Percentiles rank a stretch among this genome's conserved stretches.
phyloP scores from a whole-genome alignment of 2,113 vertebrate genomes.

The Sceloporus tristichus region DNA sequence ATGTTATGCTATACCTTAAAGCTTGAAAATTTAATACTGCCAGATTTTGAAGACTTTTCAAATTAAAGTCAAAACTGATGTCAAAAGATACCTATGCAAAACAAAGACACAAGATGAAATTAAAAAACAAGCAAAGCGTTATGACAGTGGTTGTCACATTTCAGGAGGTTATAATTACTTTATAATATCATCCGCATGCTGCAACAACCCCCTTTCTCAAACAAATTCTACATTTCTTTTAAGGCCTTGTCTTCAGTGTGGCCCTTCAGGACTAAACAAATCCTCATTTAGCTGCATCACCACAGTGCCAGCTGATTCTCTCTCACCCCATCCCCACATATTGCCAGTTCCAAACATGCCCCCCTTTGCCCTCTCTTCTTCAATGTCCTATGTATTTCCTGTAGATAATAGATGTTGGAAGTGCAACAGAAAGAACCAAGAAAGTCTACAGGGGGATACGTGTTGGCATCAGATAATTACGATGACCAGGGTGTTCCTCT shows the following conservation, averaged over 20 bases:
- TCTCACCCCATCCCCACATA: neutral
- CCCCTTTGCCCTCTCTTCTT: neutral
- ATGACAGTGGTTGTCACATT: neutral
- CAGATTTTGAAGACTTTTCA: constrained; percentile 81
- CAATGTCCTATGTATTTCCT: neutral
- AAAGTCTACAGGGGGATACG: too few species aligned
- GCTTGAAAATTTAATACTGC: constrained; percentile 81
- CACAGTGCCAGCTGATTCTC: neutral
- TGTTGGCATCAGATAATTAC: too few species aligned
- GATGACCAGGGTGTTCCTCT: too few species aligned
- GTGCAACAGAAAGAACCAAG: too few species aligned
- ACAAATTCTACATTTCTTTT: neutral
- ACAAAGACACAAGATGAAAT: constrained; percentile 9
- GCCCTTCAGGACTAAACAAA: neutral
- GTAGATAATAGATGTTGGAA: neutral
- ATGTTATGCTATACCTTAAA: constrained; percentile 79
- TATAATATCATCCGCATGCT: neutral
- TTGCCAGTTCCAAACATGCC: neutral
- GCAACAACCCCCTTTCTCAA: neutral
- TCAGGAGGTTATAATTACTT: neutral
- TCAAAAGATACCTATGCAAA: constrained; percentile 83
- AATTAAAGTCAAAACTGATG: constrained; percentile 90
- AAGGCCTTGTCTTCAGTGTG: too few species aligned
- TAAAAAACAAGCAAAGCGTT: neutral
- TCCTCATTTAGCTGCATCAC: neutral